Base-by-base conservation (phyloP, 2,113 vertebrate genomes). In the Aphyosemion australe region DNA sequence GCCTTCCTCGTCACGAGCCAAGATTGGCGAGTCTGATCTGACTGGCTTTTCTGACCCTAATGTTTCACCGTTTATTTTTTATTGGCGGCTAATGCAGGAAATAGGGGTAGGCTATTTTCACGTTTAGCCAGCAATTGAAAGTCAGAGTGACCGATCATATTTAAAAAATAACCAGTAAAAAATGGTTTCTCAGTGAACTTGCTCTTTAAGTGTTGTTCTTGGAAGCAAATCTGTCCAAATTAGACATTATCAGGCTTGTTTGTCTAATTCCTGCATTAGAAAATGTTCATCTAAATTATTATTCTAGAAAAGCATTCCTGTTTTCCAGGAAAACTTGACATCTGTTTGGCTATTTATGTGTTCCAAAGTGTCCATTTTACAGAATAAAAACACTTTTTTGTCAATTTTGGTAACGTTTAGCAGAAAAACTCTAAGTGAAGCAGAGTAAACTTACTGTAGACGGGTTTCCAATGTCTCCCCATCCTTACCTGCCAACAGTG, bases 401-500 rank as follows among this genome's bases (percentile, higher is more conserved):
- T 37, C 9, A 8, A 37, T 37, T 37, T 37, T 8, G 14, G 14
- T 45, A 14, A 26, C 12, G 12, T 50, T 21, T 12, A 20, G 20
- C 20, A 52, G 13, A 5, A 42, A 5, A 13, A 42, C 12, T 42
- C 2, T 52, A 12, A 18, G 13, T 10, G 19, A 21, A 50, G 3
- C 5, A 8, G 21, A 13, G 6, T 18, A 41, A 79, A 58, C 32
- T 61, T 31, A 19, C 20, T 43, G 37, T 12, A 19, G 48, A 77
- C 45, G 32, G 31, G 10, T 72, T 67, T 55, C 26, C 58, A 26
- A 0, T 18, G 55, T 21, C 11, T 61, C 72, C 41, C 50, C 65
- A 76, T 63, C 57, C 59, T 67, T 37, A 37, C 34, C 26, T 26
- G 26, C 26, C 26, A 26, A 26, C 26, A 26, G 3, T 26, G 51